Evolutionary conservation across 2,888 invertebrate species (phyloP).

Genomic region (Conus canariensis): DNA sequence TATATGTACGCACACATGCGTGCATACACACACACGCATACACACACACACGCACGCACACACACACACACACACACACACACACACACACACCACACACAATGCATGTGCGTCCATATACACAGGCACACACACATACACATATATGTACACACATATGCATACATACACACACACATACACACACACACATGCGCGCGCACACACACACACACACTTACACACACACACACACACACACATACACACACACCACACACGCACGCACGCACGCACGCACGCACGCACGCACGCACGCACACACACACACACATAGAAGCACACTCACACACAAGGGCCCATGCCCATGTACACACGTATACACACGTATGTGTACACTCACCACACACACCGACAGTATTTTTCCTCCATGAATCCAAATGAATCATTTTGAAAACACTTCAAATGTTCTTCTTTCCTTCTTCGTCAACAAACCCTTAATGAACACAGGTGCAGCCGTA

Average conservation of each 20-base stretch:
- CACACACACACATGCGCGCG: background rate
- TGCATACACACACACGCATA: too few relatives aligned
- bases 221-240: background rate
- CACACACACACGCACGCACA: background rate
- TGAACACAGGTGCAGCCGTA: too few relatives aligned
- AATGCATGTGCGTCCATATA: too few relatives aligned
- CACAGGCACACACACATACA: background rate
- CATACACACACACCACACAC: too few relatives aligned
- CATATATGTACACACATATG: background rate
- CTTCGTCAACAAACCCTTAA: too few relatives aligned
- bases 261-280: background rate
- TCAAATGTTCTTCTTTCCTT: too few relatives aligned
- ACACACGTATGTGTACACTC: background rate
- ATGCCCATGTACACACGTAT: background rate
- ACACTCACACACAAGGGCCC: background rate
- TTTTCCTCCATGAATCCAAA: too few relatives aligned
- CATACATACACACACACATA: background rate
- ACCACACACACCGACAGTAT: too few relatives aligned
- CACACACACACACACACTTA: background rate
- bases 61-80: constrained; percentile 1
- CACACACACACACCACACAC: too few relatives aligned
- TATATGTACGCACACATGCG: too few relatives aligned
- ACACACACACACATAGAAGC: background rate
- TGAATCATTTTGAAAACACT: too few relatives aligned
- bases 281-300: background rate